Conservation (phyloP, 2,888 invertebrate genomes). For the Phaedon cochleariae region DNA sequence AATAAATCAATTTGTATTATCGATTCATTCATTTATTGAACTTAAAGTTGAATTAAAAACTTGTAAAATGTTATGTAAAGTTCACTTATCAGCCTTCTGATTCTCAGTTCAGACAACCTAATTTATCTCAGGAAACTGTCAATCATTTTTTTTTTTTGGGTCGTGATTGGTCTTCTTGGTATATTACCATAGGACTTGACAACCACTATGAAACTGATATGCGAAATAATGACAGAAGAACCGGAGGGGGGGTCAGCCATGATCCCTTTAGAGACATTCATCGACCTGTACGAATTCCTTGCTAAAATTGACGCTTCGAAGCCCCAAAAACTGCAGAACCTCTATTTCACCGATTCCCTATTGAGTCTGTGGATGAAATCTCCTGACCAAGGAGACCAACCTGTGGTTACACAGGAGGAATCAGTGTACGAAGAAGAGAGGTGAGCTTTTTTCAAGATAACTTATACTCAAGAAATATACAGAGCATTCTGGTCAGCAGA, state of each 20-base stretch:
- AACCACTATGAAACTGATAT: conserved; percentile 81
- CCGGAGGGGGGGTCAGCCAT: conserved; percentile 84
- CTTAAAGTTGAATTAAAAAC: too few species aligned
- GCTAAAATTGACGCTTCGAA: conserved; percentile 68
- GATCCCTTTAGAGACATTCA: conserved; percentile 72
- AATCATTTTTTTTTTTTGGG: too few species aligned
- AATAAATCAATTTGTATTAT: too few species aligned
- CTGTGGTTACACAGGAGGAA: conserved; percentile 42
- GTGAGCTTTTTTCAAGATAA: too few species aligned
- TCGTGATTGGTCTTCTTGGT: too few species aligned
- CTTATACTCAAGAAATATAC: too few species aligned
- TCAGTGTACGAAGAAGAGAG: conserved; percentile 35
- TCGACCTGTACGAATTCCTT: conserved; percentile 68
- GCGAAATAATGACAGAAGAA: conserved; percentile 83
- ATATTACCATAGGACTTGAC: conserved; percentile 80
- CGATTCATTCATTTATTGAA: too few species aligned
- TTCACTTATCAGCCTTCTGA: too few species aligned
- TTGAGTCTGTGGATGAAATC: conserved; percentile 49
- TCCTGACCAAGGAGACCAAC: conserved; percentile 41
- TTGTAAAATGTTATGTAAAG: too few species aligned
- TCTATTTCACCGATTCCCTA: conserved; percentile 55
- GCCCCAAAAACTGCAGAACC: conserved; percentile 53
- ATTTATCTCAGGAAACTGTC: too few species aligned
- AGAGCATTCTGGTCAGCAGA: too few species aligned
- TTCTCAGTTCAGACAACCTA: too few species aligned